These are phyloP conservation scores for Rhinopomastus cyanomelas DNA, from an alignment of 2,113 vertebrate species.

Conservation along the genomic window DNA sequence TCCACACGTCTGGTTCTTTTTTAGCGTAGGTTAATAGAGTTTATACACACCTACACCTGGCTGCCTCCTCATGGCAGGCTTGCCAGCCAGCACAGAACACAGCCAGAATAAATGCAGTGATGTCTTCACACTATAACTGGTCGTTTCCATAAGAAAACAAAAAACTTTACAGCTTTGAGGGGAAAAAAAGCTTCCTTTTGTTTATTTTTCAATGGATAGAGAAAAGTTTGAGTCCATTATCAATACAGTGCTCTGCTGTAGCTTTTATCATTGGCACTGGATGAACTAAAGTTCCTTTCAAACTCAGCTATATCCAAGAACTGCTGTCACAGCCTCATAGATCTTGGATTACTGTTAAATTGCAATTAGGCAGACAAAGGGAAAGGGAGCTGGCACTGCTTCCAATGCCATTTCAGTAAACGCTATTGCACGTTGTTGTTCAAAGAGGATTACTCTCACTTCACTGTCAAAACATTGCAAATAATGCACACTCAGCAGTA, in stretches of 20 bases:
- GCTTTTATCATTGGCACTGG: constrained; percentile 22
- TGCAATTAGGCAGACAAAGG: constrained; percentile 62
- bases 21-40: not conserved
- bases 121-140: not conserved
- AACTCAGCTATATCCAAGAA: constrained; percentile 29
- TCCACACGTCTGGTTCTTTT: not conserved
- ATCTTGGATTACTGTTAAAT: constrained; percentile 64
- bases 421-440: constrained; percentile 42
- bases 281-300: constrained; percentile 38
- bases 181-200: not conserved
- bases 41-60: not conserved
- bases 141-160: not conserved
- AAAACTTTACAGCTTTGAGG: not conserved
- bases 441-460: constrained; percentile 55
- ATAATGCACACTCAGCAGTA: constrained; percentile 37
- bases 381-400: constrained; percentile 35
- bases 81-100: not conserved
- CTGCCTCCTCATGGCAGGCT: not conserved
- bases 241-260: not conserved
- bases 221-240: constrained; percentile 28
- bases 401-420: constrained; percentile 41
- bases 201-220: constrained; percentile 2
- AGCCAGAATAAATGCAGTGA: not conserved
- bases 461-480: constrained; percentile 12
- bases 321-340: constrained; percentile 42